Evolutionary conservation across 2,888 invertebrate genomes (phyloP), one percentile per base, ranked within the genome.

Genomic region (Limenitis camilla): DNA sequence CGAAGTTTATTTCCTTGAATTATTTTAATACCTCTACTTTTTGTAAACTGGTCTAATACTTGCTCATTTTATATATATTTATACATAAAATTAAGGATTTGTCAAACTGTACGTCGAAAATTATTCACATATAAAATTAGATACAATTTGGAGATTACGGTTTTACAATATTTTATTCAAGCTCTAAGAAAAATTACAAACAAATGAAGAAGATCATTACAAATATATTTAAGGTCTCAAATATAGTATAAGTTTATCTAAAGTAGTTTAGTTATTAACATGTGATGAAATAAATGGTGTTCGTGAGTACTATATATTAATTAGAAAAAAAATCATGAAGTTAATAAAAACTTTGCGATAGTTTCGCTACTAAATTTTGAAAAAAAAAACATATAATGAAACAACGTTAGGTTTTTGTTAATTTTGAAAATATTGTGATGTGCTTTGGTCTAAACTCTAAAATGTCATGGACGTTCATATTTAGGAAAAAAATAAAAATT

Each of bases 341-440:
- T 32, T 19, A 27, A 36, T 30, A 36, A 45, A 45, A 53, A 19
- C 19, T 19, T 19, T 2, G 19, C 19, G 19, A 19, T 19, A n/a
- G n/a, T n/a, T n/a, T n/a, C n/a, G n/a, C n/a, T n/a, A n/a, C n/a
- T n/a, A 19, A 19, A 19, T 19, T 19, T 19, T 2, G 19, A 1
- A 19, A 19, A 19, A 19, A 19, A 19, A 19, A 19, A 19, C 19
- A 19, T 19, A 19, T 19, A 3, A 19, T 19, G 3, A 19, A 19
- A 19, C 19, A 19, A 19, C 19, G 19, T 19, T 19, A 19, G 19
- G 19, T 19, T 19, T 19, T 19, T 19, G 3, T 19, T 19, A 19
- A 19, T 56, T 53, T 59, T 60, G 62, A 68, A 60, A 66, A 63
- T 63, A 66, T 50, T 42, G 56, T 62, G 53, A 61, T 62, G 62